These are phyloP conservation scores for Antheraea assamensis DNA, from an alignment of 2,888 invertebrate genomes.

Conservation along the genomic window DNA sequence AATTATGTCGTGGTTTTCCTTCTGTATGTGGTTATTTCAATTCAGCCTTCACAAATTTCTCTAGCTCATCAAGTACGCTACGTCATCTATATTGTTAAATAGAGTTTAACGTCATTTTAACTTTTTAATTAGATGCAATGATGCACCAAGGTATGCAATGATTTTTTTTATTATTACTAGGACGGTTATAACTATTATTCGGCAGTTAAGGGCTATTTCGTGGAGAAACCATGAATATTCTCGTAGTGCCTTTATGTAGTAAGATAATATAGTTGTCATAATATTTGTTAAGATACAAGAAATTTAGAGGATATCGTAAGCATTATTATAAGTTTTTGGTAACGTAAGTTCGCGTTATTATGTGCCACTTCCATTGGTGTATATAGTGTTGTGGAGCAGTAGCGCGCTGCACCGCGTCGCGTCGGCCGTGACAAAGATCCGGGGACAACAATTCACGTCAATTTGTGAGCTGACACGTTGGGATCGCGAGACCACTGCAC, in stretches of 20 bases:
- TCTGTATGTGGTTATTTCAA: too few species aligned
- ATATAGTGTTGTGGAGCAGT: slow-evolving; percentile 26
- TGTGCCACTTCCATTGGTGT: slow-evolving; percentile 11
- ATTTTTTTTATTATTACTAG: too few species aligned
- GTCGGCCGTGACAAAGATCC: slow-evolving; percentile 65
- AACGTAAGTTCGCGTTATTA: background rate
- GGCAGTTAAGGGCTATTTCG: too few species aligned
- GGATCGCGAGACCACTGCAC: slow-evolving; percentile 56
- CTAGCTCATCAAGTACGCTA: too few species aligned
- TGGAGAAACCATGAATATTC: too few species aligned
- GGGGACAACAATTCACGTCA: slow-evolving; percentile 75
- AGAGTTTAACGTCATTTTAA: too few species aligned
- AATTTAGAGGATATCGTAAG: background rate
- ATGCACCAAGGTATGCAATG: too few species aligned
- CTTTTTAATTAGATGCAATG: too few species aligned
- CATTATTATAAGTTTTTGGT: background rate
- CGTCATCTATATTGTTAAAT: too few species aligned
- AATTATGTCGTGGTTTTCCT: background rate
- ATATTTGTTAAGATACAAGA: background rate
- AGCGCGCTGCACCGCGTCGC: slow-evolving; percentile 37
- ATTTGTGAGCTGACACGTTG: slow-evolving; percentile 76
- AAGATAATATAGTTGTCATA: background rate
- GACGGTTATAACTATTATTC: too few species aligned
- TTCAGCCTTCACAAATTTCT: too few species aligned
- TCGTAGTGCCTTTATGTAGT: background rate